A percentile compares a stretch with the other conserved stretches of the same genome.
These are phyloP conservation scores for Engystomops pustulosus DNA, from an alignment of 2,113 vertebrate species.

Conservation along the genomic window DNA sequence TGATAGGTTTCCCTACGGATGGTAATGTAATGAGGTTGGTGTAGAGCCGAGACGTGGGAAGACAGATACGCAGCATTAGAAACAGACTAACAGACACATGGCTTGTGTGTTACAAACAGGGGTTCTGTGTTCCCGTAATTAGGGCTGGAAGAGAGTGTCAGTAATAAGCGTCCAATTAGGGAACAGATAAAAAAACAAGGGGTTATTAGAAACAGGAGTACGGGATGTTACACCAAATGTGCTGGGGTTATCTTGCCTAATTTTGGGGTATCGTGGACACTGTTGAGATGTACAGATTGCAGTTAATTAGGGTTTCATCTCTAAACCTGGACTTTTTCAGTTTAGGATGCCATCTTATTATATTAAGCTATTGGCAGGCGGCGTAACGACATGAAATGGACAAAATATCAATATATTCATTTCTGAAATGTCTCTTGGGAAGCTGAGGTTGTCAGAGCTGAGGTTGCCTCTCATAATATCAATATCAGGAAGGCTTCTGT, in stretches of 20 bases:
- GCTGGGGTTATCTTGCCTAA: not conserved
- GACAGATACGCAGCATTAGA: constrained; percentile 41
- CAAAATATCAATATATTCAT: constrained; percentile 35
- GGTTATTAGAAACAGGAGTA: not conserved
- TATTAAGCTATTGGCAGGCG: not conserved
- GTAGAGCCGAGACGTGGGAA: constrained; percentile 56
- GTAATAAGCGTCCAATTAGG: constrained; percentile 50
- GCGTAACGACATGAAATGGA: not conserved
- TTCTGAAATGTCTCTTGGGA: not conserved
- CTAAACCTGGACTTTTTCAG: not conserved
- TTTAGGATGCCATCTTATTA: not conserved
- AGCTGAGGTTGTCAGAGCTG: not conserved
- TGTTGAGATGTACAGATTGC: constrained; percentile 11
- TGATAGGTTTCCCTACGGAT: constrained; percentile 57
- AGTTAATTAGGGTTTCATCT: not conserved
- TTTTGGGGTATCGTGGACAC: constrained; percentile 1
- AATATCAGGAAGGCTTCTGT: not conserved
- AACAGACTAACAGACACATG: constrained; percentile 56
- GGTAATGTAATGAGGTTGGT: constrained; percentile 59
- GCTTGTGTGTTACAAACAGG: constrained; percentile 46
- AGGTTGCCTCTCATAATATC: not conserved
- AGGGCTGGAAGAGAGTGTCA: constrained; percentile 18
- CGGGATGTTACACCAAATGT: constrained; percentile 22
- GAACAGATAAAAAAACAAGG: constrained; percentile 16
- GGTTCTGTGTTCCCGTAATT: constrained; percentile 41